Evolutionary conservation across 2,797 vertebrate genomes (phyloP), one percentile per base, ranked within the genome.

Genomic region (Sebastes oblongus): DNA sequence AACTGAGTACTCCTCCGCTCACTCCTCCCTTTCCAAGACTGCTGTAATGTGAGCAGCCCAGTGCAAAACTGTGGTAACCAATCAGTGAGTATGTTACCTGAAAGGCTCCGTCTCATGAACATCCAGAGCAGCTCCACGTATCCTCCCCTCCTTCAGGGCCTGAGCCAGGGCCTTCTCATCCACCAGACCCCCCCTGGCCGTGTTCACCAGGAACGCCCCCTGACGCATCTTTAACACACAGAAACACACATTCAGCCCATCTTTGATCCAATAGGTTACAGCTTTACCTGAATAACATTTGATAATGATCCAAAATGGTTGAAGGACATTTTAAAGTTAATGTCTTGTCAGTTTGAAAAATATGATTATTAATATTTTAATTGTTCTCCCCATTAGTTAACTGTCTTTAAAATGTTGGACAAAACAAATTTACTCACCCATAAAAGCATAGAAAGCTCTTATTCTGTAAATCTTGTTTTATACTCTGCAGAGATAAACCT

Each of bases 111-210:
- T 97, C 93, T 99, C 98, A 3, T 99, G 98, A 87, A 99, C 98
- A 50, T 99, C 98, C 89, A 99, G 96, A 73, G 98, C 98, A 12
- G 98, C 97, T 71, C 98, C 98, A 29, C 98, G 97, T 97, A 99
- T 99, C 94, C 98, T 97, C 68, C 98, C 98, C 92, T 99, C 98
- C 93, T 99, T 99, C 91, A 99, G 94, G 72, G 98, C 98, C 93
- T 99, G 98, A 88, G 98, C 98, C 89, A 99, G 95, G 14, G 98
- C 98, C 93, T 99, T 99, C 95, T 99, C 98, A 20, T 99, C 98
- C 88, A 99, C 98, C 90, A 99, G 94, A 61, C 98, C 98, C 24
- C 98, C 98, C 76, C 98, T 95, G 24, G 98, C 98, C 2, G 98
- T 98, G 95, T 99, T 99, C 92, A 99, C 98, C 94, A 99, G 94